These are phyloP conservation scores for Uloborus plumipes DNA, from an alignment of 2,888 invertebrate species.

Conservation along the genomic window DNA sequence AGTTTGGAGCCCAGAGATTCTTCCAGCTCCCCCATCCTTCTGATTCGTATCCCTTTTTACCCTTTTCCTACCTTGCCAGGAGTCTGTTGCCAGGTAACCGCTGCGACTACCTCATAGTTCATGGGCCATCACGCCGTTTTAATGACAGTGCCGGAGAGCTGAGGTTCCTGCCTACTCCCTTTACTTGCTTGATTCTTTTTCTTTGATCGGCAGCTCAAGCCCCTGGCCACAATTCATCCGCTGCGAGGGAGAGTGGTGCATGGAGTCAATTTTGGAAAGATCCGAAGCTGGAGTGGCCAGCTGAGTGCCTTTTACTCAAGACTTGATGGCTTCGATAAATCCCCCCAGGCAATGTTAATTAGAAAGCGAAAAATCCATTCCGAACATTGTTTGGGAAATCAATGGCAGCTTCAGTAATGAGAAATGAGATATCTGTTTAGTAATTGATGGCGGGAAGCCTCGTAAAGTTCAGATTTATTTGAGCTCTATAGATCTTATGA, in stretches of 20 bases:
- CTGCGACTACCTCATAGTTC: slow-evolving; percentile 38
- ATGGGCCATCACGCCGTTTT: slow-evolving; percentile 56
- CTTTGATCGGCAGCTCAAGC: slow-evolving; percentile 42
- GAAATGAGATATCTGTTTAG: no score
- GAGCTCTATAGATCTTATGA: no score
- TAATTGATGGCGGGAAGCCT: no score
- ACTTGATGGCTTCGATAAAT: no score
- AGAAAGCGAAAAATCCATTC: no score
- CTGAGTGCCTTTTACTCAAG: no score
- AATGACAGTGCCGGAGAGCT: slow-evolving; percentile 34
- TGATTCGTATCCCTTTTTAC: slow-evolving; percentile 48
- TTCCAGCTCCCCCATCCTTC: slow-evolving; percentile 26
- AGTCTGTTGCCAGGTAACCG: slow-evolving; percentile 58
- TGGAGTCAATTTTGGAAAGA: neutral
- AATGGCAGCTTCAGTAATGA: no score
- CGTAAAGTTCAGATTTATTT: no score
- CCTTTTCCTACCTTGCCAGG: slow-evolving; percentile 36
- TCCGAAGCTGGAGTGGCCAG: neutral
- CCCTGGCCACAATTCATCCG: slow-evolving; percentile 15
- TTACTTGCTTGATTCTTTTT: slow-evolving; percentile 13
- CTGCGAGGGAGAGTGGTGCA: slow-evolving; percentile 4
- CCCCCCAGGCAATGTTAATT: no score
- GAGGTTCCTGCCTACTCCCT: slow-evolving; percentile 31
- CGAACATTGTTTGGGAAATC: no score
- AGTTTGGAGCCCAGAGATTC: slow-evolving; percentile 45